Conservation (phyloP, 2,888 invertebrate species). For the Chalcosyrphus nemorum region DNA sequence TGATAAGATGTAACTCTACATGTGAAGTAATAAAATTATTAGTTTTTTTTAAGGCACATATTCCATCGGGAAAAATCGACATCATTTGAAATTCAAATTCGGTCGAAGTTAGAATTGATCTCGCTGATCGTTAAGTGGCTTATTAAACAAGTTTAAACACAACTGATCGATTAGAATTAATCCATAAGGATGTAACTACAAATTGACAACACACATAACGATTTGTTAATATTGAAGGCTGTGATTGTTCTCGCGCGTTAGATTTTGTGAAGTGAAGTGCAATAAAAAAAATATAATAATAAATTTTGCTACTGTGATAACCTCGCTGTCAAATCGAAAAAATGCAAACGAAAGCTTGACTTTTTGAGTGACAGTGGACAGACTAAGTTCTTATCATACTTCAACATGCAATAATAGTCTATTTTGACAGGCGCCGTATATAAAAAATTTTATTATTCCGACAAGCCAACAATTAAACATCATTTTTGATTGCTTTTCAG, state of each 20-base stretch:
- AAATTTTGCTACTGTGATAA: slow-evolving; percentile 19
- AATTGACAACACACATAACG: slow-evolving; percentile 38
- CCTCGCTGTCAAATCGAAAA: slow-evolving; percentile 9
- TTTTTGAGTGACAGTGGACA: background rate
- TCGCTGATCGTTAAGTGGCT: background rate
- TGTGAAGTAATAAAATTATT: background rate
- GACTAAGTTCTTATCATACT: background rate
- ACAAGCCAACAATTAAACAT: too few relatives aligned
- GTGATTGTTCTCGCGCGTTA: background rate
- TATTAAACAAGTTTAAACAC: background rate
- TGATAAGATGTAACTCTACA: slow-evolving; percentile 18
- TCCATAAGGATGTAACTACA: slow-evolving; percentile 11
- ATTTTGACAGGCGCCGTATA: background rate
- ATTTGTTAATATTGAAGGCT: slow-evolving; percentile 38
- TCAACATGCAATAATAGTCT: too few relatives aligned
- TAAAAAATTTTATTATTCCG: too few relatives aligned
- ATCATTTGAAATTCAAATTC: slow-evolving; percentile 14
- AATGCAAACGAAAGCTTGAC: background rate
- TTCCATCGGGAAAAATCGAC: background rate
- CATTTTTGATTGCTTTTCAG: too few relatives aligned
- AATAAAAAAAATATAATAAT: slow-evolving; percentile 1
- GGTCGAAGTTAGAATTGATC: slow-evolving; percentile 17
- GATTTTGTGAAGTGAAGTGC: slow-evolving; percentile 5
- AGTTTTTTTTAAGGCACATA: background rate
- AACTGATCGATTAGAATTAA: background rate